Percentiles rank a stretch among this genome's conserved stretches.
Evolutionary conservation across 2,888 invertebrate genomes (phyloP).

Genomic region (Morinoia aosen): DNA sequence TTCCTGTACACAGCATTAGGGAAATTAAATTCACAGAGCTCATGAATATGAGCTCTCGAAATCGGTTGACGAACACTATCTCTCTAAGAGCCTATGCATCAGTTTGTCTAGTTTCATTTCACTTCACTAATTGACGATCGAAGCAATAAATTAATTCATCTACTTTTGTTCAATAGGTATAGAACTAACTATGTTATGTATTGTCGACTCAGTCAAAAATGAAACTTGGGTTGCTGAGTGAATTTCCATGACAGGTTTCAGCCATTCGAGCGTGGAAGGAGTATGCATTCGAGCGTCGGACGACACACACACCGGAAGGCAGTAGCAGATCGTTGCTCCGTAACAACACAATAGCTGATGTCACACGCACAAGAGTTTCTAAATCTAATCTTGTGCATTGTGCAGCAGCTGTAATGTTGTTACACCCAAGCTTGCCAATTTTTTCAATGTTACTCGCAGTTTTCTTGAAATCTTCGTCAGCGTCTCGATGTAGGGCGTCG

Average conservation of each 20-base stretch:
- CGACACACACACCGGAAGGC: background rate
- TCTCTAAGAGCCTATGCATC: no score
- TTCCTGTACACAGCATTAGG: no score
- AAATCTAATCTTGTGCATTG: constrained; percentile 53
- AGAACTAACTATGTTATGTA: no score
- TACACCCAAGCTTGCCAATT: background rate
- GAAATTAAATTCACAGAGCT: no score
- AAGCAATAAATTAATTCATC: no score
- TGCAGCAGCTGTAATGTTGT: constrained; percentile 49
- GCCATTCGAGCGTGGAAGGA: background rate
- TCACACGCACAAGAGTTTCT: constrained; percentile 52
- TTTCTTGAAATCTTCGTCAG: background rate
- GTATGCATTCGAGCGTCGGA: background rate
- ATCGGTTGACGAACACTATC: no score
- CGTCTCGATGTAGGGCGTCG: background rate
- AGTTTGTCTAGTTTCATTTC: no score
- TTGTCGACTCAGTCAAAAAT: no score
- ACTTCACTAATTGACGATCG: background rate
- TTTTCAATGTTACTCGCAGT: background rate
- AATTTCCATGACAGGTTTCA: background rate
- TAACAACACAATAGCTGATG: constrained; percentile 51
- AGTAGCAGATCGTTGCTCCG: background rate
- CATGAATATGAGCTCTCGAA: no score
- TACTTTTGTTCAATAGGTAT: no score
- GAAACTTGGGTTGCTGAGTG: no score